phyloP scores from a whole-genome alignment of 2,113 vertebrate species.

The Cebidichthys violaceus region DNA sequence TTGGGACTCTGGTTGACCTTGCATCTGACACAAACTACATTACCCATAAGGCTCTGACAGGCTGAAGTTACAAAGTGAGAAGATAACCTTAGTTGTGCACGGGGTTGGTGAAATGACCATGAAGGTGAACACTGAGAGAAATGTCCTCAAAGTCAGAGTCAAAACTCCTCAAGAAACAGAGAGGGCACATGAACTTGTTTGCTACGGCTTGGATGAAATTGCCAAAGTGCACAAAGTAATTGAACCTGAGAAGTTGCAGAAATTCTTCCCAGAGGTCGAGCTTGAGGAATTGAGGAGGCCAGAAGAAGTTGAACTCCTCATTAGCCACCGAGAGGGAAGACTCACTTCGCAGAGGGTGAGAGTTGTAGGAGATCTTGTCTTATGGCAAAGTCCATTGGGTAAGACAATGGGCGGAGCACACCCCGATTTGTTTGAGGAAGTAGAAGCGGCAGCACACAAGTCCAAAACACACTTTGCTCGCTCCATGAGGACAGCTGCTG shows the following conservation, averaged over 20 bases:
- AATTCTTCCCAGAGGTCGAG: background rate
- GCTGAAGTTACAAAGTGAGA: background rate
- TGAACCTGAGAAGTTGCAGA: background rate
- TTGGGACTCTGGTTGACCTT: background rate
- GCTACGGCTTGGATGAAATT: background rate
- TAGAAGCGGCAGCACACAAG: background rate
- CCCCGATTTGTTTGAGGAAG: background rate
- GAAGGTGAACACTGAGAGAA: background rate
- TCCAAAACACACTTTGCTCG: background rate
- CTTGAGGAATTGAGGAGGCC: background rate
- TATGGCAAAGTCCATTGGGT: background rate
- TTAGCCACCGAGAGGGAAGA: background rate
- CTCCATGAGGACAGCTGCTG: background rate
- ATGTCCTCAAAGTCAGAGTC: background rate
- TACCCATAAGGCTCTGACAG: too few species aligned
- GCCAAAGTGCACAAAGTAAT: background rate
- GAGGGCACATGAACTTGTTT: background rate
- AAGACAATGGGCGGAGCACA: constrained; percentile 1
- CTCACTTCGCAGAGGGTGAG: background rate
- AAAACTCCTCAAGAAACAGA: background rate
- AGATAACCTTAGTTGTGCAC: background rate
- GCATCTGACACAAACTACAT: background rate
- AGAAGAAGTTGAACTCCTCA: background rate
- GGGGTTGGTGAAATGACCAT: background rate
- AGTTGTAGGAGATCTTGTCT: background rate